These are phyloP conservation scores for Procambarus clarkii DNA, from an alignment of 1,140 invertebrate species.

Conservation along the genomic window DNA sequence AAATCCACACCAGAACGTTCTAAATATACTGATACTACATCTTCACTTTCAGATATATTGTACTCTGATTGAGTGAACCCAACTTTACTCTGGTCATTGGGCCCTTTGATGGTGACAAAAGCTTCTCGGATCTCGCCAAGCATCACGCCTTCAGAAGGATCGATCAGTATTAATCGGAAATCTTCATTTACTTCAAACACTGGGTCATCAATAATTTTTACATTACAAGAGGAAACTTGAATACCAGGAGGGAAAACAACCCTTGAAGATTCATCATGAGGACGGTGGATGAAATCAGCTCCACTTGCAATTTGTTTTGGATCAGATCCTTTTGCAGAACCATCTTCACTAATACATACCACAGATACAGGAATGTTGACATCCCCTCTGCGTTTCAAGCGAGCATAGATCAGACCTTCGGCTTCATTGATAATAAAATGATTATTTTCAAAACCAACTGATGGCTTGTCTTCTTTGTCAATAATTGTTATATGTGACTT, in stretches of 20 bases:
- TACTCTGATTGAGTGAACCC: slow-evolving; percentile 45
- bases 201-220: slow-evolving; percentile 77
- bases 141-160: slow-evolving; percentile 70
- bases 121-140: slow-evolving; percentile 48
- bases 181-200: slow-evolving; percentile 76
- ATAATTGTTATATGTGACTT: slow-evolving; percentile 53
- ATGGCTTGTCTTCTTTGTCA: slow-evolving; percentile 60
- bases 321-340: slow-evolving; percentile 53
- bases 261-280: slow-evolving; percentile 74
- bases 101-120: slow-evolving; percentile 62
- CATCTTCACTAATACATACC: slow-evolving; percentile 68
- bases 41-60: slow-evolving; percentile 55
- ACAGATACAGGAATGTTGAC: slow-evolving; percentile 49
- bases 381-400: slow-evolving; percentile 59
- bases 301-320: slow-evolving; percentile 52
- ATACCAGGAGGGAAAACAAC: slow-evolving; percentile 75
- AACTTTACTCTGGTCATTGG: slow-evolving; percentile 67
- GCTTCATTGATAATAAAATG: slow-evolving; percentile 50
- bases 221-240: slow-evolving; percentile 74
- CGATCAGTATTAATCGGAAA: slow-evolving; percentile 75
- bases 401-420: slow-evolving; percentile 50
- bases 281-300: slow-evolving; percentile 76
- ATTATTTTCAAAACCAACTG: slow-evolving; percentile 57
- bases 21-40: slow-evolving; percentile 44
- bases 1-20: slow-evolving; percentile 62